A percentile compares a stretch with the other conserved stretches of the same genome.
Conservation (phyloP, 2,113 vertebrate genomes). For the Malurus elegans region DNA sequence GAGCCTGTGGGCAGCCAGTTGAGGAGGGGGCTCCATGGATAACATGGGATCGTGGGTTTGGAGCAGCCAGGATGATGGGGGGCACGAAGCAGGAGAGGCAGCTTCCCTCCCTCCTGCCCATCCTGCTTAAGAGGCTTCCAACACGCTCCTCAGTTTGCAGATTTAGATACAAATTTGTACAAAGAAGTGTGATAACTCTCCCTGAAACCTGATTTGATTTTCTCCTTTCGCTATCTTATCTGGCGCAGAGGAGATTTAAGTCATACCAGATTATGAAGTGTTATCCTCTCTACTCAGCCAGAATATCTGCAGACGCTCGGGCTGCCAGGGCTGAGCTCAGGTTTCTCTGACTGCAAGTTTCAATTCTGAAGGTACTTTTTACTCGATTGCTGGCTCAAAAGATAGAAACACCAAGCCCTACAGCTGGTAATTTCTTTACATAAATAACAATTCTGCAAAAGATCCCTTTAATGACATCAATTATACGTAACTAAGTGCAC, state of each 20-base stretch:
- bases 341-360: not conserved
- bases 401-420: not conserved
- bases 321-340: slow-evolving; percentile 15
- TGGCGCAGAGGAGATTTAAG: slow-evolving; percentile 16
- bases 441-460: slow-evolving; percentile 48
- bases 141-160: not conserved
- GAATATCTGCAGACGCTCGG: not conserved
- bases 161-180: slow-evolving; percentile 16
- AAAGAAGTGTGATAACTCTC: slow-evolving; percentile 21
- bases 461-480: slow-evolving; percentile 44
- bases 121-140: not conserved
- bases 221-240: not conserved
- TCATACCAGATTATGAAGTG: slow-evolving; percentile 9
- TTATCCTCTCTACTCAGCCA: slow-evolving; percentile 20
- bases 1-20: not conserved
- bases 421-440: slow-evolving; percentile 14
- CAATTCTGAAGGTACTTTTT: not conserved
- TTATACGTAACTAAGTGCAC: slow-evolving; percentile 42
- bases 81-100: not conserved
- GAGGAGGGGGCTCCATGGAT: not conserved
- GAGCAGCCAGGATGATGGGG: not conserved
- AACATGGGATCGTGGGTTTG: rapidly evolving
- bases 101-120: not conserved
- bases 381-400: not conserved
- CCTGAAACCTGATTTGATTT: slow-evolving; percentile 49